These are phyloP conservation scores for Camelus bactrianus DNA, from an alignment of 2,113 vertebrate species.

Conservation along the genomic window DNA sequence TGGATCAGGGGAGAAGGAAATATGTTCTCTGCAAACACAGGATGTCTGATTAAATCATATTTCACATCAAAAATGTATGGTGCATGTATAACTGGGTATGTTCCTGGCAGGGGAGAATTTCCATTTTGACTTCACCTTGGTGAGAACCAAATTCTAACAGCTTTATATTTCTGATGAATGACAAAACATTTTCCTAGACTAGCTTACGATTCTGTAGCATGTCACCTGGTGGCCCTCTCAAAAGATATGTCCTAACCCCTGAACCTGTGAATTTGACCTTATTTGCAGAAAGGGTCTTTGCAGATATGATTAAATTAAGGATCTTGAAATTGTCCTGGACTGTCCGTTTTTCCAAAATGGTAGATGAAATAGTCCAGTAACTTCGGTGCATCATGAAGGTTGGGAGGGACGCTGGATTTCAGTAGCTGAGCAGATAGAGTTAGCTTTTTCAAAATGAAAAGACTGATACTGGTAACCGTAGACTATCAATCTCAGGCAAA, in stretches of 20 bases:
- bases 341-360: neutral
- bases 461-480: neutral
- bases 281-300: conserved; percentile 34
- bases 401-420: neutral
- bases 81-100: neutral
- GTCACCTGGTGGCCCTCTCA: neutral
- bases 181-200: neutral
- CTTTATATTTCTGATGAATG: neutral
- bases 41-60: conserved; percentile 35
- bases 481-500: neutral
- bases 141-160: conserved; percentile 46
- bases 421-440: neutral
- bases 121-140: conserved; percentile 20
- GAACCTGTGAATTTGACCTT: neutral
- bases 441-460: neutral
- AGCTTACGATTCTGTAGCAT: neutral
- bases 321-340: neutral
- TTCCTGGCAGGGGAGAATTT: neutral
- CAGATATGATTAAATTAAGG: neutral
- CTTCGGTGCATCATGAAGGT: neutral
- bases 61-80: neutral
- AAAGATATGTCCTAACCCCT: neutral
- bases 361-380: neutral
- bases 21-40: neutral
- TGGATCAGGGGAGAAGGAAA: neutral